These are phyloP conservation scores for Ormyrus pomaceus DNA, from an alignment of 2,888 invertebrate genomes.

Conservation along the genomic window DNA sequence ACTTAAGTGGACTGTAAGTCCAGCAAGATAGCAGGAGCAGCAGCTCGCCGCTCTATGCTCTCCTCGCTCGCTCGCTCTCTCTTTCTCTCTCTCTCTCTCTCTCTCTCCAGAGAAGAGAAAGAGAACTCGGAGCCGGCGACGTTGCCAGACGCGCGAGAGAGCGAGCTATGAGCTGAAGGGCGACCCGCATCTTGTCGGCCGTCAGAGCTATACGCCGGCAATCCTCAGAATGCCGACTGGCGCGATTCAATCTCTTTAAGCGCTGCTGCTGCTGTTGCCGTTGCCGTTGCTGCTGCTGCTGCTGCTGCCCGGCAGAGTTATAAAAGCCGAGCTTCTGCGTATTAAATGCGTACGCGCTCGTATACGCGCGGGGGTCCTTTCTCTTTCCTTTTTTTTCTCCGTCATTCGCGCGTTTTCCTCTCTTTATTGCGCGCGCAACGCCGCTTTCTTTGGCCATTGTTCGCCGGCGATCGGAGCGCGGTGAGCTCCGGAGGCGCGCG, in stretches of 20 bases:
- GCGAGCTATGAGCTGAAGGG: conserved; percentile 40
- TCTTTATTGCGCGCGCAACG: conserved; percentile 31
- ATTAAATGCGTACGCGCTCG: no score
- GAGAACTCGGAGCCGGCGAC: conserved; percentile 54
- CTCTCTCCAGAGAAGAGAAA: conserved; percentile 18
- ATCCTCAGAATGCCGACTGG: conserved; percentile 14
- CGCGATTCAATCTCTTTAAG: conserved; percentile 46
- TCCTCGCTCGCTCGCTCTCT: background rate
- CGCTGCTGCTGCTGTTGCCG: background rate
- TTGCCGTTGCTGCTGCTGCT: background rate
- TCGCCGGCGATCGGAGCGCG: background rate
- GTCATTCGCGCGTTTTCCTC: conserved; percentile 51
- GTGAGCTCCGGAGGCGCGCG: no score
- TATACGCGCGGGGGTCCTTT: conserved; percentile 30
- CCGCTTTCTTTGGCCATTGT: conserved; percentile 28
- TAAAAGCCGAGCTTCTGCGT: conserved; percentile 5
- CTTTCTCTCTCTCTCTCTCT: background rate
- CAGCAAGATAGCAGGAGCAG: conserved; percentile 33
- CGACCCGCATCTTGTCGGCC: conserved; percentile 51
- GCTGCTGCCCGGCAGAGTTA: conserved; percentile 13
- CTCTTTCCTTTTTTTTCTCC: conserved; percentile 37
- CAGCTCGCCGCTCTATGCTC: background rate
- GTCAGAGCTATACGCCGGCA: background rate
- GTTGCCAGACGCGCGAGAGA: conserved; percentile 43
- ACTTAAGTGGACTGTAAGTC: conserved; percentile 49